Percentiles rank a stretch among this genome's conserved stretches.
Conservation (phyloP, 1,140 invertebrate species). For the Caenorhabditis inopinata region DNA sequence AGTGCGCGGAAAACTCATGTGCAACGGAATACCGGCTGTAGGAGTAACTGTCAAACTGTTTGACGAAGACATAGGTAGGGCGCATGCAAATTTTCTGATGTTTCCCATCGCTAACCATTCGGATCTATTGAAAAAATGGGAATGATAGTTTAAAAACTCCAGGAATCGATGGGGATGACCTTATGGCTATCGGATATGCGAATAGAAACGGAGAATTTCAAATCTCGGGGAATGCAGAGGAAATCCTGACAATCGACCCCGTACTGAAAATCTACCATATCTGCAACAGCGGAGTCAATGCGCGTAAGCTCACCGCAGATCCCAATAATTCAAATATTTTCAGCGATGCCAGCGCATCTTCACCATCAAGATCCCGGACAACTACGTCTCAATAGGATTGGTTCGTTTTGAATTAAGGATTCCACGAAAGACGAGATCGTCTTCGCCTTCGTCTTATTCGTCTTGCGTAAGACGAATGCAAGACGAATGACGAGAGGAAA, state of each 20-base stretch:
- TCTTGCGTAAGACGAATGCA: too few species aligned
- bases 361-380: conserved; percentile 51
- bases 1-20: conserved; percentile 39
- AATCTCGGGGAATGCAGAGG: conserved; percentile 40
- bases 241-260: conserved; percentile 51
- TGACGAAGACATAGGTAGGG: conserved; percentile 20
- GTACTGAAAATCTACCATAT: conserved; percentile 54
- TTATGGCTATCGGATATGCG: conserved; percentile 47
- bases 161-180: conserved; percentile 46
- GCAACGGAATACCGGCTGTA: conserved; percentile 37
- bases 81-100: background rate
- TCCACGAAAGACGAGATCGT: too few species aligned
- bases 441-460: too few species aligned
- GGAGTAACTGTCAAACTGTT: conserved; percentile 19
- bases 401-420: too few species aligned
- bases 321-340: too few species aligned
- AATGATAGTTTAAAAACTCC: too few species aligned
- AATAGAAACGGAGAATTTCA: conserved; percentile 48
- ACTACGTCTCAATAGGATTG: too few species aligned
- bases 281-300: conserved; percentile 41
- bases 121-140: too few species aligned
- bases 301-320: too few species aligned
- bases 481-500: too few species aligned
- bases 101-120: too few species aligned
- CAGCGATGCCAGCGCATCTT: too few species aligned